Evolutionary conservation across 2,888 invertebrate genomes (phyloP), one percentile per base, ranked within the genome.

Genomic region (Stegana nigrithorax): DNA sequence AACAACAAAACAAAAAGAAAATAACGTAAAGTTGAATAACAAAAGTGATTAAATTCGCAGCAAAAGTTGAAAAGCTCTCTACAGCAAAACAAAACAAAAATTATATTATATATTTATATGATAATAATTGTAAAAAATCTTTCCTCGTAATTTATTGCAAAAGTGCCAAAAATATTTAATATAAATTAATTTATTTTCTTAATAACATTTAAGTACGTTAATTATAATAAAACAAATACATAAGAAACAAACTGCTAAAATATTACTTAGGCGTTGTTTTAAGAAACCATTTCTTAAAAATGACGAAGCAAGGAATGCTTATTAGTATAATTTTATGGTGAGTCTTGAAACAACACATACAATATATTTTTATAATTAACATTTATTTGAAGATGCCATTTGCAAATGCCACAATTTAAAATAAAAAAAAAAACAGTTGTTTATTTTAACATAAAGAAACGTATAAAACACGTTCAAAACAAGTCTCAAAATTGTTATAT

Each of bases 261-360:
- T 29, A 32, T 63, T 65, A n/a, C 60, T 59, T 32, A 39, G 17
- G 39, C 39, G 6, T 25, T 47, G 10, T 47, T 23, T 12, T 23
- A 21, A 45, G 19, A 47, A 47, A 47, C 23, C 47, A 19, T 66
- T 68, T 69, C 68, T 70, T 74, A 39, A 75, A 70, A 58, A 81
- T 82, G 82, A 75, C 66, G 63, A 71, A 73, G 67, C 78, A 75
- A 70, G 69, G 71, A 64, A 60, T 78, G 68, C 67, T 79, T 63
- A 63, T 81, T 67, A 76, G 83, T 68, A 70, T 82, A 73, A 73
- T 82, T 63, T 63, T 82, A 74, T 83, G 82, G 82, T 82, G 66
- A 83, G 82, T 81, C 61, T 42, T 1, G n/a, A n/a, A n/a, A n/a
- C n/a, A n/a, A n/a, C n/a, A n/a, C n/a, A n/a, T n/a, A n/a, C n/a